Evolutionary conservation across 2,113 vertebrate genomes (phyloP), one percentile per base, ranked within the genome.

Genomic region (Hydrochoerus hydrochaeris): DNA sequence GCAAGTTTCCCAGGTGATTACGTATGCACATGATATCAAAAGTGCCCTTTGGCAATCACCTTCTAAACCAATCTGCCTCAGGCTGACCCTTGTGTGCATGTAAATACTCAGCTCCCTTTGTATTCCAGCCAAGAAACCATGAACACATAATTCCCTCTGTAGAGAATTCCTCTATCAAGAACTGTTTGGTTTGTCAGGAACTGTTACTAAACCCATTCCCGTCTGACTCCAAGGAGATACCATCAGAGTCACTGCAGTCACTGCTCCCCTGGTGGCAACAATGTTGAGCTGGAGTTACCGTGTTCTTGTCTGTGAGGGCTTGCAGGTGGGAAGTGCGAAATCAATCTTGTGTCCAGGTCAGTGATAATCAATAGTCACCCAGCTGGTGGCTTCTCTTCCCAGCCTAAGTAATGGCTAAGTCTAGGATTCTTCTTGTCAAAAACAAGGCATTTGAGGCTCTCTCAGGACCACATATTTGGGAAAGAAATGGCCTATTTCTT

Each of bases 201-300:
- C 8, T 86, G 5, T 10, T 20, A 35, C 49, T 57, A 14, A 93
- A 38, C 71, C 17, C 38, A 35, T 41, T 58, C n/a, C 22, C 35
- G 84, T 52, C 49, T 30, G 54, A 87, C 57, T 67, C 41, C 38
- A 49, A 35, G 71, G 30, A 90, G 78, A 65, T n/a, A 65, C 8
- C 4, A 4, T 28, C 6, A 8, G 16, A 46, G n/a, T n/a, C n/a
- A n/a, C n/a, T n/a, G n/a, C n/a, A 87, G 35, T 16, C n/a, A n/a
- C 30, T 35, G 84, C 4, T 26, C 22, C 24, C 1, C 0, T 13
- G 35, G 52, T 67, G 54, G 7, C 0, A 7, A n/a, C 1, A 19
- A 11, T 58, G 13, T 5, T 20, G 44, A 52, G 49, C 19, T 26
- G 2, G 26, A 52, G 3, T 6, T 35, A 73, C 12, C 60, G 44